phyloP scores from a whole-genome alignment of 37 sponge, comb jelly and placozoan species.

The Geodia barretti region DNA sequence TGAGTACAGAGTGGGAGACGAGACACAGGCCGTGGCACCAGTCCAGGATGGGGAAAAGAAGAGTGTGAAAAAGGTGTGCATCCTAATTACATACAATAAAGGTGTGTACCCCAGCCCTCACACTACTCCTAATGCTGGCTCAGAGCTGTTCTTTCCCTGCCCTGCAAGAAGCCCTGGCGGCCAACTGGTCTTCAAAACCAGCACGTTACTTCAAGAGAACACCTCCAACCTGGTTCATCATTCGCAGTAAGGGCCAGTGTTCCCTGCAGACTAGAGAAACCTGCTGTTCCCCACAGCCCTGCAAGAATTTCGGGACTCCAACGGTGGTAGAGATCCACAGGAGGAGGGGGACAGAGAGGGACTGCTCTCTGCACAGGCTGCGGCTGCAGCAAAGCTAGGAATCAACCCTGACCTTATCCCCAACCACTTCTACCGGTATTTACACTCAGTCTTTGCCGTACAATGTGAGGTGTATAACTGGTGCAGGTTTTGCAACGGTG shows the following conservation, averaged over 20 bases:
- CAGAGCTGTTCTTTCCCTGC: conserved; percentile 52
- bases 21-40: neutral
- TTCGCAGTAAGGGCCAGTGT: conserved; percentile 43
- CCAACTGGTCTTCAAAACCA: conserved; percentile 52
- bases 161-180: conserved; percentile 36
- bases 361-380: conserved; percentile 14
- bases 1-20: neutral
- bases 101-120: too few species aligned
- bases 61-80: neutral
- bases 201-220: conserved; percentile 45
- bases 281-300: conserved; percentile 33
- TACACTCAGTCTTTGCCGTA: neutral
- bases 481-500: conserved; percentile 62
- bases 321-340: conserved; percentile 25
- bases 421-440: conserved; percentile 32
- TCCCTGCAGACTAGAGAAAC: neutral
- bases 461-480: neutral
- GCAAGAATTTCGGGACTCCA: conserved; percentile 56
- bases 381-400: conserved; percentile 21
- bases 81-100: too few species aligned
- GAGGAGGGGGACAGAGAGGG: conserved; percentile 14
- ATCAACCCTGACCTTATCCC: conserved; percentile 35
- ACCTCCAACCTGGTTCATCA: conserved; percentile 63
- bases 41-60: conserved; percentile 6
- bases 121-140: too few species aligned